Evolutionary conservation across 35 echinoderm and acorn worm genomes (phyloP).

Genomic region (Heliocidaris tuberculata): DNA sequence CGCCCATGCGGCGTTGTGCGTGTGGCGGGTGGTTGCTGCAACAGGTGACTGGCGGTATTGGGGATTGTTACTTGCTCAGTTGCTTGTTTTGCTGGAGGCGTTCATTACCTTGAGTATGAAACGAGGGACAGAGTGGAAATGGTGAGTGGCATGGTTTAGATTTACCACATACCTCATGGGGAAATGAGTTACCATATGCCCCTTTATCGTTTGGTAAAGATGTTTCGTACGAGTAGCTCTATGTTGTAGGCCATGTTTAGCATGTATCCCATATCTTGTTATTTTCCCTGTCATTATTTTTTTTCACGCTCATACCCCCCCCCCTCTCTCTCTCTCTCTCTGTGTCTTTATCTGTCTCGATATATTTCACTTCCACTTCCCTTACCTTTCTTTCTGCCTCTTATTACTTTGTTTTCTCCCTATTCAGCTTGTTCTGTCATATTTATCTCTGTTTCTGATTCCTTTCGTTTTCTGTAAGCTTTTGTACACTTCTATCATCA

Average conservation of each 20-base stretch:
- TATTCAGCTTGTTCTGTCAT: no score
- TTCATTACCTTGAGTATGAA: conserved; percentile 46
- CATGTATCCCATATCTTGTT: no score
- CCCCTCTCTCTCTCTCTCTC: background rate
- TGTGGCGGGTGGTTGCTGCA: conserved; percentile 41
- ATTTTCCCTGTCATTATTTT: no score
- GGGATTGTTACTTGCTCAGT: conserved; percentile 43
- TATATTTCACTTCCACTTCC: background rate
- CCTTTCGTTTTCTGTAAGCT: no score
- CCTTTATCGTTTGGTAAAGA: no score
- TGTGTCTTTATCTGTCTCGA: background rate
- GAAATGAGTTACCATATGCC: background rate
- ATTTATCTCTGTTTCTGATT: no score
- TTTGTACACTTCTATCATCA: no score
- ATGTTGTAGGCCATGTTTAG: no score
- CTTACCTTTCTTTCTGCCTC: no score
- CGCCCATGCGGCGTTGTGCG: conserved; percentile 40
- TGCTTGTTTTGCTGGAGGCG: conserved; percentile 32
- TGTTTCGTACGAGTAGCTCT: no score
- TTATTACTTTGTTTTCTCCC: no score
- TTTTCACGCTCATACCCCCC: background rate
- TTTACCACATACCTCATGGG: background rate
- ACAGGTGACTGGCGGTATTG: conserved; percentile 40
- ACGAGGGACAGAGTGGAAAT: conserved; percentile 47
- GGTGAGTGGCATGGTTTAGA: background rate